Evolutionary conservation across 1,140 invertebrate genomes (phyloP), one percentile per base, ranked within the genome.

Genomic region (Caenorhabditis briggsae): DNA sequence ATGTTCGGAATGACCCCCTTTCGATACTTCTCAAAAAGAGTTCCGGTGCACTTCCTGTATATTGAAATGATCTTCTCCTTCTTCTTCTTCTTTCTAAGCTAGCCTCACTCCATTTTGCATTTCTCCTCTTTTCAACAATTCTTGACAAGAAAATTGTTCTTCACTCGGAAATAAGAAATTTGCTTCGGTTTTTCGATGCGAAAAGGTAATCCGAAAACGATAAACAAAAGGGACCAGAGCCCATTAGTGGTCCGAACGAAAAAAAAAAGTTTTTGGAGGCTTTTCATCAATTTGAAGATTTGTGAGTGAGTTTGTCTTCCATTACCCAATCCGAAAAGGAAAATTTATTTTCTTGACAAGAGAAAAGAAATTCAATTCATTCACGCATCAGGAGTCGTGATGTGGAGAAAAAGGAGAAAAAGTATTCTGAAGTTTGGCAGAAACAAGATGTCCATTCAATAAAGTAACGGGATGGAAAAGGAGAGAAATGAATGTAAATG

Each of bases 331-430:
- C 61, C 20, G 33, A 25, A 64, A 11, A 18, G 56, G 59, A 61
- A 18, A 61, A 61, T 20, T 61, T 78, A 33, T 33, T 70, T 70
- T 70, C 70, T 78, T 78, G 70, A 78, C 70, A 78, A 78, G 70
- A 70, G 64, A 78, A 78, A 78, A 78, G 70, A 78, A 78, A 78
- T 78, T 78, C 70, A 78, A 78, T 78, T 78, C 70, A 78, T 78
- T 78, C 70, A 78, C 70, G 70, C 70, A 78, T 78, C 70, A 78
- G 33, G 33, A 33, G 33, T 33, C 33, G 33, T 33, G 33, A 33
- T 33, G 33, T 33, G 33, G 33, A 33, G 33, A 33, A 33, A 33
- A 33, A 78, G 50, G 46, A 50, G 70, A 46, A 33, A 46, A 78
- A 78, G 70, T 53, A 46, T 78, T 78, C 70, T 50, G 70, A 78